Evolutionary conservation across 1,140 invertebrate genomes (phyloP).

Genomic region (Caenorhabditis inopinata): DNA sequence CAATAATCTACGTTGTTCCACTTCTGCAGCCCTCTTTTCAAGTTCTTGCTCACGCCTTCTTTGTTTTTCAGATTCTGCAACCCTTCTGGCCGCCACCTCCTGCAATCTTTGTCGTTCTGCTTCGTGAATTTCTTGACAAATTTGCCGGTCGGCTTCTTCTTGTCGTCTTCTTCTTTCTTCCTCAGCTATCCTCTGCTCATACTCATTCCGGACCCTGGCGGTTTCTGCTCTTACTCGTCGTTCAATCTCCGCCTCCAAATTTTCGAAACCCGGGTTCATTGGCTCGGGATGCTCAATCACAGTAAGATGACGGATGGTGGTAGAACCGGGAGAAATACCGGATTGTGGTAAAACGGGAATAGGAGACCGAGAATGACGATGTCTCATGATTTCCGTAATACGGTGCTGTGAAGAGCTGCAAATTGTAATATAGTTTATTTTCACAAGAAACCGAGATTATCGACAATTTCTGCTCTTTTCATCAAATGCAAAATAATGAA

Average conservation of each 20-base stretch:
- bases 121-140: too few species aligned
- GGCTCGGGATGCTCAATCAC: not conserved
- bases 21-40: not conserved
- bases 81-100: not conserved
- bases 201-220: too few species aligned
- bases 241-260: not conserved
- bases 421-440: not conserved
- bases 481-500: too few species aligned
- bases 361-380: not conserved
- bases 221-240: not conserved
- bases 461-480: too few species aligned
- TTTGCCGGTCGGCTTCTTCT: not conserved
- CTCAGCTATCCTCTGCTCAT: not conserved
- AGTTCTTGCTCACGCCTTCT: not conserved
- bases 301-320: not conserved
- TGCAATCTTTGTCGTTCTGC: not conserved
- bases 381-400: not conserved
- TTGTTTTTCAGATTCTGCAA: not conserved
- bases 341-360: not conserved
- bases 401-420: not conserved
- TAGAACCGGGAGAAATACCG: not conserved
- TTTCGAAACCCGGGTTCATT: too few species aligned
- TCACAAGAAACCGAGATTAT: too few species aligned
- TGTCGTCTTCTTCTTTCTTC: not conserved
- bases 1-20: too few species aligned